Evolutionary conservation across 2,113 vertebrate species (phyloP), one percentile per base, ranked within the genome.

Genomic region (Siniperca chuatsi): DNA sequence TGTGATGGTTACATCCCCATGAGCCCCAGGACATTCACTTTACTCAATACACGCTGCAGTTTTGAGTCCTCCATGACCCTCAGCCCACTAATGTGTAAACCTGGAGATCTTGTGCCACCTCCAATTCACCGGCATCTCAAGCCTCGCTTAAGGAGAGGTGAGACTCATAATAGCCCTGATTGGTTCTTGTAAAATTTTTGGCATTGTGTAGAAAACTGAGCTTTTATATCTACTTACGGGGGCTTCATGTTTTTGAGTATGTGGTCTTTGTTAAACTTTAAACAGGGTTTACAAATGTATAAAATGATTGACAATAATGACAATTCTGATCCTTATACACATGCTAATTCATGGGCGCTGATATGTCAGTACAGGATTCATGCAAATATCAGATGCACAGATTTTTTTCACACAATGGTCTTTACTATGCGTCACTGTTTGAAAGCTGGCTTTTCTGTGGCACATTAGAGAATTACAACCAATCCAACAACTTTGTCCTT

Each of bases 81-180:
- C 0, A 94, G 92, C 75, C 92, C 83, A 20, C 77, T 86, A 90
- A 58, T 94, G 94, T 93, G 96, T 50, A 95, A 96, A 7, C 94
- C 96, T 55, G 93, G 60, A 0, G 95, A 97, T 37, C 37, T 97
- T 82, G 95, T 96, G 25, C 98, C 98, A 0, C 98, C 98, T 9
- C 98, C 98, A 0, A 96, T 99, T 79, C 97, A 99, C 86, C 96
- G 98, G 57, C 97, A 98, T 82, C 97, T 99, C 71, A 99, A 99
- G 84, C 98, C 98, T 69, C 96, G 96, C 0, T 60, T 93, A 69
- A 96, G 96, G 87, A 98, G 97, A 96, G 88, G 98, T 99, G 93
- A 97, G 87, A 70, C 23, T 62, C 46, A 20, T 25, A n/a, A 50
- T 9, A 25, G 42, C 6, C 8, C 50, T 18, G 15, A 60, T 25